phyloP scores from a whole-genome alignment of 2,113 vertebrate species.

The Blennius ocellaris region DNA sequence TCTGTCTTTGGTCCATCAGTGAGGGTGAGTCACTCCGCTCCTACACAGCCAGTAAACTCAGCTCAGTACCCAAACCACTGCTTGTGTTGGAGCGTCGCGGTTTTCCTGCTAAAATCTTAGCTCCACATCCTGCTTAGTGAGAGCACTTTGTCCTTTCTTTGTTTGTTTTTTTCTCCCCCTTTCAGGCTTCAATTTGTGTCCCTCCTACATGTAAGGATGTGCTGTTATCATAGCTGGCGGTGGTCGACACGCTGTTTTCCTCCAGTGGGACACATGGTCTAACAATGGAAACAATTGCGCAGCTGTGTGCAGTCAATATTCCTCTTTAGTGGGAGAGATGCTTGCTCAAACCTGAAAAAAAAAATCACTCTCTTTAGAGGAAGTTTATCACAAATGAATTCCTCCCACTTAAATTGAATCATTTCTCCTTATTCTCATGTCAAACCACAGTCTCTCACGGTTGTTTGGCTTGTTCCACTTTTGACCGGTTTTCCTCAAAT shows the following conservation, averaged over 20 bases:
- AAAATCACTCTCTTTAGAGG: not conserved
- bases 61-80: conserved; percentile 25
- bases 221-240: conserved; percentile 38
- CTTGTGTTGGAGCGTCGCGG: conserved; percentile 4
- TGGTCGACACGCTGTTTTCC: conserved; percentile 28
- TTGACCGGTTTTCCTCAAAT: conserved; percentile 18
- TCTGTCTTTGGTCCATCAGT: conserved; percentile 40
- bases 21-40: conserved; percentile 50
- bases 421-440: not conserved
- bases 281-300: conserved; percentile 22
- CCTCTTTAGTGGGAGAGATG: not conserved
- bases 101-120: not conserved
- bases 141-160: conserved; percentile 16
- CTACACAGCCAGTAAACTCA: conserved; percentile 28
- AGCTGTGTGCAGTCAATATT: not conserved
- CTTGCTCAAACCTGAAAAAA: not conserved
- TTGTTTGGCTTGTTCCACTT: conserved; percentile 11
- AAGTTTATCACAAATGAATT: conserved; percentile 17
- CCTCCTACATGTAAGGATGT: conserved; percentile 18
- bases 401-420: conserved; percentile 6
- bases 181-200: conserved; percentile 6
- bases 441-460: conserved; percentile 5
- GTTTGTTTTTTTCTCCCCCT: conserved; percentile 12
- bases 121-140: not conserved
- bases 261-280: conserved; percentile 29